Evolutionary conservation across 2,797 vertebrate genomes (phyloP), one percentile per base, ranked within the genome.

Genomic region (Enteromius mattozi): DNA sequence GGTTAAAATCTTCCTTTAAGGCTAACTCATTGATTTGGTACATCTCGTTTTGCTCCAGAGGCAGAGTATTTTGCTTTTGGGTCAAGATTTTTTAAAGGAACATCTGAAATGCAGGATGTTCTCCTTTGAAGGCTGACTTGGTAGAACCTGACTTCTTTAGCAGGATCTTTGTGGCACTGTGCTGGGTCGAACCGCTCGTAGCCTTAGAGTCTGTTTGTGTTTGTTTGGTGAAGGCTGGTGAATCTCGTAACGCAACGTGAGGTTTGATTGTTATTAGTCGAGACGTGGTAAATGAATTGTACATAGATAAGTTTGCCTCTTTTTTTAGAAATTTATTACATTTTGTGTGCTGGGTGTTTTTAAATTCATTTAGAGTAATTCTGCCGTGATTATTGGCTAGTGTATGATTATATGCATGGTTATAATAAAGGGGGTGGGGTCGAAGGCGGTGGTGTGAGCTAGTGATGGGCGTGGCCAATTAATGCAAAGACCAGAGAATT

Each of bases 221-320:
- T 84, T 3, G 80, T 86, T 81, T 49, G 83, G 86, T 86, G 78
- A 78, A 86, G 35, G 74, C 59, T 9, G 80, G 76, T 66, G 30
- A 81, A 68, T 77, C 78, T 78, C 9, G 37, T 83, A 76, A 69
- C 71, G 54, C 70, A 30, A 75, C 65, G 63, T 74, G 40, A 69
- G 79, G 35, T 71, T 37, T 79, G 72, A 80, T 74, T 74, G 47
- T 61, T 27, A 40, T 76, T 87, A 75, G 78, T 84, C 49, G 6
- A 82, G 74, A 85, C 68, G 42, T 74, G 68, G 49, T 80, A 76
- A 81, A 68, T 71, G 61, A 85, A 81, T 59, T 88, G 87, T 90
- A 90, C 85, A 90, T 90, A 88, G 78, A 78, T 82, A 78, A 37
- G 83, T 86, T 88, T 88, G 83, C 75, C 76, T 90, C 71, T 75